Conservation (phyloP, 2,113 vertebrate species). For the Malurus alboscapulatus region DNA sequence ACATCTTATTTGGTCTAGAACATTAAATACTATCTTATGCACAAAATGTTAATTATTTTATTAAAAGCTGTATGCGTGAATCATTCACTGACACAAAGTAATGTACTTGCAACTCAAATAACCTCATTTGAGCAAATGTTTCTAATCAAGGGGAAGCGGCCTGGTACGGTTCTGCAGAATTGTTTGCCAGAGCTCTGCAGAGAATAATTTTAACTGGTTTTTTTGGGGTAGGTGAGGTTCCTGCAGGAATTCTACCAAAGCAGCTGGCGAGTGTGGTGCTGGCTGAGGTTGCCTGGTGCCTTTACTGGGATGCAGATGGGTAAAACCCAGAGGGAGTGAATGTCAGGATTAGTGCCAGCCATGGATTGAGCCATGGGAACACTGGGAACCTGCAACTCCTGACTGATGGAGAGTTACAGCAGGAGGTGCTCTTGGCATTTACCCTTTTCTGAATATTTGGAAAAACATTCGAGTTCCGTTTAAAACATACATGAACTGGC, state of each 20-base stretch:
- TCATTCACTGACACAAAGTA: not conserved
- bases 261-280: not conserved
- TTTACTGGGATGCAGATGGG: accelerated
- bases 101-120: not conserved
- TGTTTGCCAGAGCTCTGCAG: not conserved
- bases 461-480: not conserved
- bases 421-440: not conserved
- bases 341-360: not conserved
- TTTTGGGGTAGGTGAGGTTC: not conserved
- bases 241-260: not conserved
- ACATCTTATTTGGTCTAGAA: not conserved
- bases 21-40: not conserved
- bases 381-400: not conserved
- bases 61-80: not conserved
- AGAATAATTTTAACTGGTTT: not conserved
- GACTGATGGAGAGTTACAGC: no score
- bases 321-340: not conserved
- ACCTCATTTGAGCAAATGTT: not conserved
- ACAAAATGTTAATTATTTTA: not conserved
- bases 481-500: not conserved
- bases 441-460: not conserved
- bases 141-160: not conserved
- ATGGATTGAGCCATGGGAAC: not conserved
- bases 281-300: not conserved
- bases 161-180: not conserved